A percentile compares a stretch with the other conserved stretches of the same genome.
Conservation (phyloP, 2,888 invertebrate species). For the Dioctria linearis region DNA sequence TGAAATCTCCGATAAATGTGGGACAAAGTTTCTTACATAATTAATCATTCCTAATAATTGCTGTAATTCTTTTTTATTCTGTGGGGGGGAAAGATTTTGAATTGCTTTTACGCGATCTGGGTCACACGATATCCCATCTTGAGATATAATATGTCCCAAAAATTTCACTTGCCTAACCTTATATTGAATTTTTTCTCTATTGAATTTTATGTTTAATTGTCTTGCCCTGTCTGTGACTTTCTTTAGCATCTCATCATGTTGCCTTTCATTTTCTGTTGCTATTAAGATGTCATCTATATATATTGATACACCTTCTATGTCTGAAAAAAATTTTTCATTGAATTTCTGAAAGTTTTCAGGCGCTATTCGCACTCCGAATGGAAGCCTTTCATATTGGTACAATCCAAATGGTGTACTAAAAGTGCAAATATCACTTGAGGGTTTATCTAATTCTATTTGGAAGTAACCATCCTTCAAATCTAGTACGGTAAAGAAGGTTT, state of each 20-base stretch:
- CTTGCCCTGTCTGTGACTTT: constrained; percentile 61
- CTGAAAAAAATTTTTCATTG: constrained; percentile 58
- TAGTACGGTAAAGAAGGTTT: no score
- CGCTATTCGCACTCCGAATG: no score
- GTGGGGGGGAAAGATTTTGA: constrained; percentile 3
- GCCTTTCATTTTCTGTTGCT: constrained; percentile 38
- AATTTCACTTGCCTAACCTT: constrained; percentile 61
- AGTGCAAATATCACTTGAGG: no score
- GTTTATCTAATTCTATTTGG: no score
- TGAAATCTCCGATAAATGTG: neutral
- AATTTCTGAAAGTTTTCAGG: constrained; percentile 61
- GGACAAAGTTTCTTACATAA: constrained; percentile 14
- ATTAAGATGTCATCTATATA: constrained; percentile 64
- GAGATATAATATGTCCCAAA: constrained; percentile 60
- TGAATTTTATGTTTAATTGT: constrained; percentile 63
- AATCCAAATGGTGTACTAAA: no score
- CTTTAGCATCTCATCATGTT: constrained; percentile 61
- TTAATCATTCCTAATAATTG: neutral
- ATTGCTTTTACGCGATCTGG: constrained; percentile 45
- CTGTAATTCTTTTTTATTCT: constrained; percentile 12
- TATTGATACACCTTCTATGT: constrained; percentile 61
- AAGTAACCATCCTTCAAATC: no score
- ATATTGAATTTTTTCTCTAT: constrained; percentile 62
- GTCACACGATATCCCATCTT: constrained; percentile 52
- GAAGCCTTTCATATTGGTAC: no score